Evolutionary conservation across 2,888 invertebrate species (phyloP).

Genomic region (Balanococcus diminutus): DNA sequence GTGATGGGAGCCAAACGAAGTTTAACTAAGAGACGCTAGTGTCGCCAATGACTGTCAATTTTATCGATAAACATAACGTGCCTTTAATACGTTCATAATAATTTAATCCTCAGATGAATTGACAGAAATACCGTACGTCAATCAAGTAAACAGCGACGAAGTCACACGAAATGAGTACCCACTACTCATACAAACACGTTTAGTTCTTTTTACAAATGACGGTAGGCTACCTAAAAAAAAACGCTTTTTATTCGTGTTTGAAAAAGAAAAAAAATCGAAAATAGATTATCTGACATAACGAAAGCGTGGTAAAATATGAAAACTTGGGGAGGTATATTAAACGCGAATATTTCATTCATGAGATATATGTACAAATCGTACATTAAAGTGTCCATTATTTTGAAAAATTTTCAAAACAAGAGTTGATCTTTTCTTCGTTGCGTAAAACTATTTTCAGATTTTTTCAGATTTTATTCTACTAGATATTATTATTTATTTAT

Average conservation of each 20-base stretch:
- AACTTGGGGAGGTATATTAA: not conserved
- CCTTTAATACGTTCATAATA: slow-evolving; percentile 31
- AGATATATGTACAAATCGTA: too few species aligned
- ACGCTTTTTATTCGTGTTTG: not conserved
- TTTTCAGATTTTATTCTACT: too few species aligned
- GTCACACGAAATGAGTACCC: not conserved
- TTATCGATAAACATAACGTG: not conserved
- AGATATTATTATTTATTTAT: too few species aligned
- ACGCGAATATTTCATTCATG: not conserved
- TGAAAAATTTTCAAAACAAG: too few species aligned
- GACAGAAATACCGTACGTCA: slow-evolving; percentile 32
- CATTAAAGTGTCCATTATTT: too few species aligned
- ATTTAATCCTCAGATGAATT: slow-evolving; percentile 22
- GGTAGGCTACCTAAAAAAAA: not conserved
- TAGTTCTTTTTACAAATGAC: not conserved
- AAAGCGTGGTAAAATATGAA: not conserved
- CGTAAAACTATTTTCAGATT: too few species aligned
- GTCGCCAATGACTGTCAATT: not conserved
- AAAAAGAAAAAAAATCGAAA: not conserved
- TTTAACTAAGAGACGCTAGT: too few species aligned
- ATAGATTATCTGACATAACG: not conserved
- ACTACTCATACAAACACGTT: not conserved
- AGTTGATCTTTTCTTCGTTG: too few species aligned
- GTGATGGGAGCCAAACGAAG: too few species aligned
- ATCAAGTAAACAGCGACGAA: slow-evolving; percentile 8